Conservation (phyloP, 2,797 vertebrate species). For the Pelodytes ibericus region DNA sequence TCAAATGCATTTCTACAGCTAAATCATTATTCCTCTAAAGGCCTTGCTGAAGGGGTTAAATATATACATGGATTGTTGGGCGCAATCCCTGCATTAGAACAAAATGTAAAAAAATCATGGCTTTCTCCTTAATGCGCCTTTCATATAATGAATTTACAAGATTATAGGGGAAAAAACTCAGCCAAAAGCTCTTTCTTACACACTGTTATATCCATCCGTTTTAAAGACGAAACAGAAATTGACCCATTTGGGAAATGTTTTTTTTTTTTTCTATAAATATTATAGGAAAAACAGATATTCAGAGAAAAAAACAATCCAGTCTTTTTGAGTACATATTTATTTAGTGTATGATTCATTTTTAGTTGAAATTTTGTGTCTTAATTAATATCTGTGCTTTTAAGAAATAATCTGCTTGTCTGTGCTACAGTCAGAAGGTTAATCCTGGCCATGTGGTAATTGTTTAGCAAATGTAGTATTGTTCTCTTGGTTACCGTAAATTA, state of each 20-base stretch:
- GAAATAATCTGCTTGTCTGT: neutral
- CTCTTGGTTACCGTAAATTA: neutral
- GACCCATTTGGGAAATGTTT: neutral
- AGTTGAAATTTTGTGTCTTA: neutral
- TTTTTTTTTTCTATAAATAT: neutral
- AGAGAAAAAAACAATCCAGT: too few relatives aligned
- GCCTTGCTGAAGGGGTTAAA: too few relatives aligned
- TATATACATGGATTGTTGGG: neutral
- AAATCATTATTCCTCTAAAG: too few relatives aligned
- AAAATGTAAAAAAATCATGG: neutral
- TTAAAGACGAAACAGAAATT: neutral
- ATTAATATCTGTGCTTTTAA: neutral
- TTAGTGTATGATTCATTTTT: neutral
- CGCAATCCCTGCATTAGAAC: neutral
- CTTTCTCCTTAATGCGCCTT: constrained; percentile 13
- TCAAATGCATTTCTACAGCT: too few relatives aligned
- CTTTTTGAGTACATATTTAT: neutral
- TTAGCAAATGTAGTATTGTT: neutral
- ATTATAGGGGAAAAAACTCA: constrained; percentile 13
- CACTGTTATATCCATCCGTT: constrained; percentile 41
- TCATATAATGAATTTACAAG: constrained; percentile 49
- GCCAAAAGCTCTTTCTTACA: constrained; percentile 5
- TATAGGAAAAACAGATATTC: constrained; percentile 35
- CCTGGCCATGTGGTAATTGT: neutral
- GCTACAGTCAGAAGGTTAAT: neutral